Conservation (phyloP, 2,888 invertebrate species). For the Copidosoma aretas region DNA sequence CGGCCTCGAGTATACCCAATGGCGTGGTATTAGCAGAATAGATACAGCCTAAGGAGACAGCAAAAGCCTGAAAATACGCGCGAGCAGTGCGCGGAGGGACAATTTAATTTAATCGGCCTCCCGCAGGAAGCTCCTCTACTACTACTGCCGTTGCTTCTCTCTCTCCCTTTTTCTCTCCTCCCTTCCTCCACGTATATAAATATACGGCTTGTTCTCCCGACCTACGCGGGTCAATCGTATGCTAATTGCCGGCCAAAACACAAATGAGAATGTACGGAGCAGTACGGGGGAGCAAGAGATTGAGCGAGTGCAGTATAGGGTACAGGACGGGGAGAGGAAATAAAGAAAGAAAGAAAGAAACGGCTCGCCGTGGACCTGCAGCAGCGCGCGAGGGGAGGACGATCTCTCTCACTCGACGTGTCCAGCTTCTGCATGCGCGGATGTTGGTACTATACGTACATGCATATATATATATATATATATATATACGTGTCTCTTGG, state of each 20-base stretch:
- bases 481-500: conserved; percentile 35
- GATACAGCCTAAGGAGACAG: too few species aligned
- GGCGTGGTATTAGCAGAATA: too few species aligned
- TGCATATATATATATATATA: too few species aligned
- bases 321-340: background rate
- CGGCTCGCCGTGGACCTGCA: background rate
- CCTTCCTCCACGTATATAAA: conserved; percentile 33
- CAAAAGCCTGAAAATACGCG: background rate
- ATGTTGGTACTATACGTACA: too few species aligned
- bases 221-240: conserved; percentile 59
- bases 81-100: conserved; percentile 44
- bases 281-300: conserved; percentile 12
- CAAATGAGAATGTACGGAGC: conserved; percentile 45
- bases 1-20: background rate
- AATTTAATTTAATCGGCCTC: conserved; percentile 57
- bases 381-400: background rate
- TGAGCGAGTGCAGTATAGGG: conserved; percentile 8
- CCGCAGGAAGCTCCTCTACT: background rate
- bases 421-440: too few species aligned
- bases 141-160: background rate
- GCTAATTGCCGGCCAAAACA: conserved; percentile 58
- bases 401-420: conserved; percentile 3
- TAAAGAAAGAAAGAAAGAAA: conserved; percentile 23
- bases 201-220: conserved; percentile 45
- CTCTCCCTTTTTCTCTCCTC: background rate